Conservation (phyloP, 2,797 vertebrate genomes). For the Mionectes olivaceus region DNA sequence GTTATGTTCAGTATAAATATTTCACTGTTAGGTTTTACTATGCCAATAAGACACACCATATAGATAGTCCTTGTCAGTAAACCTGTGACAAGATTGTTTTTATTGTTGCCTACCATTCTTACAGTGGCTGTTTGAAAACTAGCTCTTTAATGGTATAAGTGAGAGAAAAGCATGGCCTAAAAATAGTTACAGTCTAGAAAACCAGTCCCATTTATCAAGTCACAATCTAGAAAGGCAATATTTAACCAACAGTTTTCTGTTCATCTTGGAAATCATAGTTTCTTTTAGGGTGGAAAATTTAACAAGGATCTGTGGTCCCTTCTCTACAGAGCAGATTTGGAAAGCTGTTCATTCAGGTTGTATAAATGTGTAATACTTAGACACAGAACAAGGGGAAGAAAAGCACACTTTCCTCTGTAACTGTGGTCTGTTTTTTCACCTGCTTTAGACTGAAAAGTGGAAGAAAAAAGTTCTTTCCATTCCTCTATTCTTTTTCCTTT, state of each 20-base stretch:
- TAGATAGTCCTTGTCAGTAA: background rate
- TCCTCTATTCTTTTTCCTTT: background rate
- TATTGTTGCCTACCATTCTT: background rate
- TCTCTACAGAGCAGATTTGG: background rate
- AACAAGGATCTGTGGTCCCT: fast-evolving
- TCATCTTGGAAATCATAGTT: background rate
- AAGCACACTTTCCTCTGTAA: background rate
- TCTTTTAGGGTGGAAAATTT: background rate
- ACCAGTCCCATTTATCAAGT: background rate
- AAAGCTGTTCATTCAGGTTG: background rate
- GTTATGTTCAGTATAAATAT: background rate
- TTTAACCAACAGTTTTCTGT: background rate
- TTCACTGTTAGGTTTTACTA: background rate
- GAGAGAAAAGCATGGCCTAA: background rate
- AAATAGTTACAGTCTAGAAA: background rate
- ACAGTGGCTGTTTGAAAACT: background rate
- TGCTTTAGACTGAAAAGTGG: background rate
- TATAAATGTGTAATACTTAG: background rate
- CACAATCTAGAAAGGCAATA: background rate
- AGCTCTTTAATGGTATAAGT: background rate
- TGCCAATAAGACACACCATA: background rate
- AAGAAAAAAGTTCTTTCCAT: background rate
- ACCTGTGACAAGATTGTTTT: background rate
- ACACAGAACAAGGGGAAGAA: background rate
- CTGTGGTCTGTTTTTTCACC: background rate